phyloP scores from a whole-genome alignment of 1,140 invertebrate genomes.

The Chrysopa pallens region DNA sequence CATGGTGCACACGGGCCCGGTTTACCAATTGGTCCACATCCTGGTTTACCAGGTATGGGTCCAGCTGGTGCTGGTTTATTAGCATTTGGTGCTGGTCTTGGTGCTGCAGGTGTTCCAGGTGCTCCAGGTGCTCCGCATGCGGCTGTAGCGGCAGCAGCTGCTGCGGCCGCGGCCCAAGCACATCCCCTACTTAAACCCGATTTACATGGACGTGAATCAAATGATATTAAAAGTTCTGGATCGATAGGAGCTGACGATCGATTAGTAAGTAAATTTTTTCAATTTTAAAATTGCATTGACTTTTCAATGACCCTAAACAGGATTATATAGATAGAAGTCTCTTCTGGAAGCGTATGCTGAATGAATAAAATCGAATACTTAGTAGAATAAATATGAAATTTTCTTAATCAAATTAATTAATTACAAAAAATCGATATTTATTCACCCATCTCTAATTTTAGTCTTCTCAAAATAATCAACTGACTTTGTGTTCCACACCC shows the following conservation, averaged over 20 bases:
- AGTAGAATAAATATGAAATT: too few relatives aligned
- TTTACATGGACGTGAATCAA: slow-evolving; percentile 28
- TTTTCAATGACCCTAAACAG: too few relatives aligned
- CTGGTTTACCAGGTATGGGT: slow-evolving; percentile 35
- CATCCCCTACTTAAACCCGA: slow-evolving; percentile 51
- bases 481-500: too few relatives aligned
- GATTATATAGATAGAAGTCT: too few relatives aligned
- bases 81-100: slow-evolving; percentile 26
- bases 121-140: slow-evolving; percentile 24
- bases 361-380: too few relatives aligned
- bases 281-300: too few relatives aligned
- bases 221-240: slow-evolving; percentile 19
- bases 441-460: too few relatives aligned
- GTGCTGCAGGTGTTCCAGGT: slow-evolving; percentile 24
- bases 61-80: slow-evolving; percentile 15
- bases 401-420: too few relatives aligned
- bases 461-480: too few relatives aligned
- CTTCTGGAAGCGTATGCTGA: too few relatives aligned
- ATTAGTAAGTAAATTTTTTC: slow-evolving; percentile 16
- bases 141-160: slow-evolving; percentile 26
- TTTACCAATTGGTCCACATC: slow-evolving; percentile 49
- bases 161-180: slow-evolving; percentile 30
- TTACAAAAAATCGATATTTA: too few relatives aligned
- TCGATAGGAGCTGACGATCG: slow-evolving; percentile 21
- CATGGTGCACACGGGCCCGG: slow-evolving; percentile 48